phyloP scores from a whole-genome alignment of 2,113 vertebrate genomes.

The Vidua chalybeata region DNA sequence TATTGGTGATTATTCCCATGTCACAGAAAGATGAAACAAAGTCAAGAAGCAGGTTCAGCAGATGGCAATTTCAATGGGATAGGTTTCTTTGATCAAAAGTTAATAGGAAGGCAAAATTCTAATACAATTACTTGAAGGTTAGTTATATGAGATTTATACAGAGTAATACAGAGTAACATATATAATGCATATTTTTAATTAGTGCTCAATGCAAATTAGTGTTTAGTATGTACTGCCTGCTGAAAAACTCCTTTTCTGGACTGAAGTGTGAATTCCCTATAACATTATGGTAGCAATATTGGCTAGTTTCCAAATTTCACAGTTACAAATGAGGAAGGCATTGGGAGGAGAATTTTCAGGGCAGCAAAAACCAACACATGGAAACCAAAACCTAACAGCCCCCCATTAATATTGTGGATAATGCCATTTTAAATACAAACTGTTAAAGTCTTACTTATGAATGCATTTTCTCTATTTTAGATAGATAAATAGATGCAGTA shows the following conservation, averaged over 20 bases:
- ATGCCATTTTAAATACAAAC: background rate
- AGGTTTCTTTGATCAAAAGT: background rate
- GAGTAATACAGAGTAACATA: background rate
- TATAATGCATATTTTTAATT: background rate
- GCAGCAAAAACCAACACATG: background rate
- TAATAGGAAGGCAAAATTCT: background rate
- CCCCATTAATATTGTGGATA: background rate
- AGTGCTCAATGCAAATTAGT: background rate
- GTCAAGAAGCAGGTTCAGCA: background rate
- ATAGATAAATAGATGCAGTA: background rate
- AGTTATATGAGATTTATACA: background rate
- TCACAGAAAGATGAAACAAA: constrained; percentile 4
- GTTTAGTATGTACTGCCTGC: background rate
- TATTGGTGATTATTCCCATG: constrained; percentile 2
- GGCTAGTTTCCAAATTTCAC: background rate
- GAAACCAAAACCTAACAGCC: background rate
- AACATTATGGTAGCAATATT: background rate
- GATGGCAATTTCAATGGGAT: background rate
- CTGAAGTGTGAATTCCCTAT: background rate
- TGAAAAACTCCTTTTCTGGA: background rate
- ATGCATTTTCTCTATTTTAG: background rate
- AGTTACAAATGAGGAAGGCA: background rate
- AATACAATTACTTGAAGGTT: background rate
- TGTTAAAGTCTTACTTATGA: background rate
- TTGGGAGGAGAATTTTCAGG: background rate